Evolutionary conservation across 2,888 invertebrate species (phyloP), one percentile per base, ranked within the genome.

Genomic region (Synanthedon andrenaeformis): DNA sequence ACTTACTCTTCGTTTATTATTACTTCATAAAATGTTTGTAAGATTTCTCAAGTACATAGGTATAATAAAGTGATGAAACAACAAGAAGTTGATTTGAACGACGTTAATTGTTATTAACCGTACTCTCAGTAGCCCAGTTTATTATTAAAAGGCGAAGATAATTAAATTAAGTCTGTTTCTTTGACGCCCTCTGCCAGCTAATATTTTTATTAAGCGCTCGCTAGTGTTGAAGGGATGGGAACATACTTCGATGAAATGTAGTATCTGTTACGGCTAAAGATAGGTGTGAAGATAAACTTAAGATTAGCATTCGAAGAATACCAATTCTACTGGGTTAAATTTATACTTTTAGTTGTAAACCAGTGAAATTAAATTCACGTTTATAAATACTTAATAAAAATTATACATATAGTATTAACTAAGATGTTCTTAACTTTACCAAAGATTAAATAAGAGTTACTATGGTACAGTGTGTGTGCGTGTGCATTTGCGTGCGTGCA

Each of bases 81-180:
- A 52, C 50, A 54, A 17, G 49, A 50, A 50, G 28, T 52, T 57
- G 55, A 55, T 58, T 55, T 56, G 41, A 49, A 41, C 35, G 53
- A 51, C 50, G 41, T 54, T 57, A 57, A 58, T 58, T 57, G 54
- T 58, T 54, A 56, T 54, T 49, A 45, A 45, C 45, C 12, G 45
- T 49, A 42, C 41, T 41, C 41, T 13, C 14, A 12, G 12, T 13
- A 42, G 42, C 13, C 65, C 67, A 73, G 75, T 79, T 81, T 79
- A 77, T 67, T 72, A 74, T 83, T 85, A 82, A 81, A 80, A 77
- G 75, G 76, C 67, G 70, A 56, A 69, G 66, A 74, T 85, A 85
- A 87, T 86, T 85, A 79, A 86, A 86, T 87, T 84, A 86, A 71
- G 70, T 70, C 67, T 66, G 77, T 72, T 82, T 81, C 84, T 84